phyloP scores from a whole-genome alignment of 2,888 invertebrate genomes.

The Heliconius hortense region DNA sequence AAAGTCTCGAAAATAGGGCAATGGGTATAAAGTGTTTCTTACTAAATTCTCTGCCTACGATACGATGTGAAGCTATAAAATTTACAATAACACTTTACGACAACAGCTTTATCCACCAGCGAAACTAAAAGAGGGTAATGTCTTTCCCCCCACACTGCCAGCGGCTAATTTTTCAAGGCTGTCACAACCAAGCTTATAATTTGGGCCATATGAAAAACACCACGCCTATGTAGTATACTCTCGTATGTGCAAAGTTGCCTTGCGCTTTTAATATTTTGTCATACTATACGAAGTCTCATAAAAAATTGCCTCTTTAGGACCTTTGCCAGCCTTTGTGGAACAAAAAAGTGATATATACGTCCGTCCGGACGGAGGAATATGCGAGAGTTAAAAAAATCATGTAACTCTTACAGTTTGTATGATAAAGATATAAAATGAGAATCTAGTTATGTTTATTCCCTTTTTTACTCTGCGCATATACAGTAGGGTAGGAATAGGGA shows the following conservation, averaged over 20 bases:
- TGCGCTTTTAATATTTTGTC: slow-evolving; percentile 39
- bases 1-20: not conserved
- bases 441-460: no score
- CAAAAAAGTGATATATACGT: slow-evolving; percentile 17
- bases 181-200: slow-evolving; percentile 43
- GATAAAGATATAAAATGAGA: no score
- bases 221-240: slow-evolving; percentile 22
- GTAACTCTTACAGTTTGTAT: not conserved
- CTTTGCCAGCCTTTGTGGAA: slow-evolving; percentile 35
- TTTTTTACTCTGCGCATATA: no score
- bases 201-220: slow-evolving; percentile 39
- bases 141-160: slow-evolving; percentile 32
- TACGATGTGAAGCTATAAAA: not conserved
- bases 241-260: slow-evolving; percentile 34
- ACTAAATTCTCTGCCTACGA: not conserved
- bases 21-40: not conserved
- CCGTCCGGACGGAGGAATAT: not conserved
- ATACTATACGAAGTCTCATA: slow-evolving; percentile 28
- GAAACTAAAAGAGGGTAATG: slow-evolving; percentile 36
- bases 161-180: slow-evolving; percentile 43
- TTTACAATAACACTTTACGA: not conserved
- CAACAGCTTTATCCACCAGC: slow-evolving; percentile 24
- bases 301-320: slow-evolving; percentile 41
- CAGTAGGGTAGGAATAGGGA: no score
- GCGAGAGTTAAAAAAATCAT: not conserved